Base-by-base conservation (phyloP, 2,888 invertebrate genomes). In the Dasypogon diadema region DNA sequence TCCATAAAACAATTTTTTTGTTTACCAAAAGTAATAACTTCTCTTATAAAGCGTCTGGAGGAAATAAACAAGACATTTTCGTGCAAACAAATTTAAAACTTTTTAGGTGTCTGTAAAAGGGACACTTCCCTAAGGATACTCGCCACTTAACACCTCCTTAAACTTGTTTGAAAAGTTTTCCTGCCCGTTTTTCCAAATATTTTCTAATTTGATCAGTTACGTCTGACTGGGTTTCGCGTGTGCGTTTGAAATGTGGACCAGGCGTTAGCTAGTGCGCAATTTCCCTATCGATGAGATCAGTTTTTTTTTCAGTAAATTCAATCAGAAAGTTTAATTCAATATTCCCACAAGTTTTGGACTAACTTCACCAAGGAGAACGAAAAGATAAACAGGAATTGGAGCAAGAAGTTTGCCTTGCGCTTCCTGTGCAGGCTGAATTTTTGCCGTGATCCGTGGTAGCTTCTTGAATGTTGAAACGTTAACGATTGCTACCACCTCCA, bases 271-370 rank as follows among this genome's bases (percentile, higher is more conserved):
- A n/a, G n/a, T n/a, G n/a, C 42, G n/a, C 2, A 60, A 60, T 60
- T 60, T 60, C 37, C 60, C 37, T 60, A 60, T 60, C 60, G 60
- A 60, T 60, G 10, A 60, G 18, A 60, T 16, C 18, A 34, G 21
- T 60, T 60, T 37, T 42, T 10, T 60, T 60, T 37, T 42, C n/a
- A 34, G 21, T 21, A 60, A 60, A 60, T 14, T 60, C 37, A 18
- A 14, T 37, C 12, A 37, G n/a, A 60, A 60, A 60, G 60, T 60
- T 60, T 60, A 60, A 60, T 37, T 60, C 21, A 60, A 42, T 34
- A 30, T 21, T 51, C 42, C 10, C 42, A 12, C 12, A 6, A 42
- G 42, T 42, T 42, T 12, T n/a, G 42, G 12, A 12, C 42, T 12
- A 42, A 42, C 42, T 42, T 42, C n/a, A 3, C 42, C 42, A 12